Evolutionary conservation across 2,113 vertebrate genomes (phyloP), one percentile per base, ranked within the genome.

Genomic region (Neotoma lepida): DNA sequence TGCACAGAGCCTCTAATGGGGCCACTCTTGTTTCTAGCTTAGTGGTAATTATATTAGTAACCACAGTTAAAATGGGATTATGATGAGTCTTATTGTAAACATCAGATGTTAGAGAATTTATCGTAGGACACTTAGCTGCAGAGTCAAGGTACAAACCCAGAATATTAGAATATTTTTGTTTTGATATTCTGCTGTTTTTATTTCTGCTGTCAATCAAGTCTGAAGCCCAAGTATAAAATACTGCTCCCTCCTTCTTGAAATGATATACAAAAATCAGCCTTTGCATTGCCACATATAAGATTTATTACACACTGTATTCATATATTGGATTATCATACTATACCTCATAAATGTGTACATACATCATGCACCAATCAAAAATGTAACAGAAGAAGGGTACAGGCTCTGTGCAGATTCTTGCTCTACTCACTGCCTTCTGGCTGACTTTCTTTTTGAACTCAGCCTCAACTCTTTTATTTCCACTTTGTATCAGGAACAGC

Each of bases 111-210:
- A 9, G 17, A 58, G 41, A 85, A 46, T 46, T 64, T 64, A 44
- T 39, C 4, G 4, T 30, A 64, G 58, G 17, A 22, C 28, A 64
- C 41, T 44, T 84, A 9, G 46, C 70, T 93, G 64, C 1, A 17
- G 68, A 94, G 66, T 71, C 92, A 78, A 88, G n/a, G 68, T 85
- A 24, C 39, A 84, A 98, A 82, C 77, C 81, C 82, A 94, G 87
- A 87, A 88, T 85, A 86, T 86, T 80, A 91, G 89, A 92, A 58
- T 6, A n/a, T n/a, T 56, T 78, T 78, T 35, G 35, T 39, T 80
- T 80, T 81, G 54, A 24, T 81, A 33, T 49, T 77, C 3, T 56
- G 46, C 41, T 77, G 9, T 58, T 58, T 39, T 44, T 7, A 80
- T 30, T 26, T 85, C 28, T 58, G 12, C n/a, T 49, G 13, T 85